Base-by-base conservation (phyloP, 2,797 vertebrate genomes). In the Scomberomorus guttatus region DNA sequence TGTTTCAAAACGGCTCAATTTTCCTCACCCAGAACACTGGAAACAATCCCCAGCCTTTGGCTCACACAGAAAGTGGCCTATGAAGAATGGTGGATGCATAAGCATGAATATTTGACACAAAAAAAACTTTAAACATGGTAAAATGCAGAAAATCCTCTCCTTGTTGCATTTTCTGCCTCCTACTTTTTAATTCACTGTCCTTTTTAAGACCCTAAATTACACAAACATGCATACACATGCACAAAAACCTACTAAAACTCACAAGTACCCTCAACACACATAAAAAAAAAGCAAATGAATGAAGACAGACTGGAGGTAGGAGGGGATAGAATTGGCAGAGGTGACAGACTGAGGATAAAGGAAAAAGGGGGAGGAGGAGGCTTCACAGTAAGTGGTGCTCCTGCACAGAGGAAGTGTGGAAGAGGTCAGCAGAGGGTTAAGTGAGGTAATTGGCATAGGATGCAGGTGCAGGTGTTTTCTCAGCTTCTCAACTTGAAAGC, bases 391-490 rank as follows among this genome's bases (percentile, higher is more conserved):
- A 78, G 87, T 74, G 86, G 73, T 66, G 68, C 79, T 87, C 39
- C 54, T 84, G 62, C 63, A 80, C 50, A 66, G 67, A 77, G 59
- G 76, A 78, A 79, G 81, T 57, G 72, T 39, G 57, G 51, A 84
- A 50, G 57, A n/a, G 81, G 70, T 83, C 79, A 80, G 76, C 24
- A 34, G 70, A 29, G 79, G 85, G 88, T 92, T 89, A 90, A 91
- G 72, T 87, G 85, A 80, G 77, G 83, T 91, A 93, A 92, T 92
- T 90, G 92, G 87, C 83, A 85, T 55, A 88, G 80, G 77, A 91
- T 68, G 68, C 71, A 76, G 71, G 79, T 87, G 87, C 77, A 83
- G 84, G 79, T 89, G 83, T 88, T 90, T 87, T 86, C 65, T 81
- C 77, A 80, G 84, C 75, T 62, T 69, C 67, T 82, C 67, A 72